A percentile compares a stretch with the other conserved stretches of the same genome.
These are phyloP conservation scores for Chelonoidis abingdonii DNA, from an alignment of 2,113 vertebrate genomes.

Conservation along the genomic window DNA sequence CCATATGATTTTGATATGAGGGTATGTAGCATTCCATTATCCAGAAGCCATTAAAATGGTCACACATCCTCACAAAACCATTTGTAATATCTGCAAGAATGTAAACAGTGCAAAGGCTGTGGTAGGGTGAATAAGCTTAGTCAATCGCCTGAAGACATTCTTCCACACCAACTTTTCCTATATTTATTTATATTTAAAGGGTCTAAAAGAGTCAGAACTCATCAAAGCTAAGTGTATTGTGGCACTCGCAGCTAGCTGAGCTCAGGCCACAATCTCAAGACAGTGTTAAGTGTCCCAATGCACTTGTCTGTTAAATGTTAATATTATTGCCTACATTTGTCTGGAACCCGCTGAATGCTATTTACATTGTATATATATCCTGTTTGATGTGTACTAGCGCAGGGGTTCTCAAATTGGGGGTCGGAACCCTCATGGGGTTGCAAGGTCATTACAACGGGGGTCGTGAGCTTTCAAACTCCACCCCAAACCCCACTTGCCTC, in stretches of 20 bases:
- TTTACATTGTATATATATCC: not conserved
- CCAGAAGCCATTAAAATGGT: not conserved
- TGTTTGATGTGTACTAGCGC: not conserved
- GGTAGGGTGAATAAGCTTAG: not conserved
- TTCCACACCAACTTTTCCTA: not conserved
- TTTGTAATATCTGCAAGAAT: not conserved
- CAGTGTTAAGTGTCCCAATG: not conserved
- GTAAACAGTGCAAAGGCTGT: accelerated
- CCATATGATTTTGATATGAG: not conserved
- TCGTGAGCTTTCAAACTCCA: too few species aligned
- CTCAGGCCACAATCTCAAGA: not conserved
- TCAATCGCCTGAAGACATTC: not conserved
- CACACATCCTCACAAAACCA: not conserved
- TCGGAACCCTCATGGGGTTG: too few species aligned
- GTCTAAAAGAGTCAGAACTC: not conserved
- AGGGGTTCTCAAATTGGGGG: too few species aligned
- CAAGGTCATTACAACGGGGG: too few species aligned
- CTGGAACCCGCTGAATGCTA: not conserved
- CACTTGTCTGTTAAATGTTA: not conserved
- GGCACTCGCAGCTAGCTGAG: not conserved
- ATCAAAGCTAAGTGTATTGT: not conserved
- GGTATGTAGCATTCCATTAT: not conserved
- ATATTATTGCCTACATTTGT: not conserved
- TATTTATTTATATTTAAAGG: not conserved
- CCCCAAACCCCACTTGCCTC: too few species aligned